phyloP scores from a whole-genome alignment of 2,797 vertebrate genomes.

The Austrolebias charrua region DNA sequence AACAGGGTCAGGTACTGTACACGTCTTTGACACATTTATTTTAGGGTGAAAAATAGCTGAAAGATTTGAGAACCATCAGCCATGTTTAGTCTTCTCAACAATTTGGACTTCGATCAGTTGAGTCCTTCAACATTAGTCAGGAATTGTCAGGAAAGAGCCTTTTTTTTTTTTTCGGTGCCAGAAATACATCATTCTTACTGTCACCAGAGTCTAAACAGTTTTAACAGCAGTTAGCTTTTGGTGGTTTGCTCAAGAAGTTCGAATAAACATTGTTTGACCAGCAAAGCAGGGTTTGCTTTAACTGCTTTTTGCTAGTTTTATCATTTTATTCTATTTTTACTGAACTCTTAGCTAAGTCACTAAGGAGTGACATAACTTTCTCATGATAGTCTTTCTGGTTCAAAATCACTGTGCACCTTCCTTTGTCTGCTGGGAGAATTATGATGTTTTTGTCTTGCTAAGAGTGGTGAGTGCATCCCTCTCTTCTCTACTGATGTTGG shows the following conservation, averaged over 20 bases:
- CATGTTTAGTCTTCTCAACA: no score
- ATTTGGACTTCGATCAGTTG: background rate
- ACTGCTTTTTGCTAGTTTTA: background rate
- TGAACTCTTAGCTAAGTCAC: background rate
- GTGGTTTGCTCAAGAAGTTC: background rate
- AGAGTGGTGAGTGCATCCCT: no score
- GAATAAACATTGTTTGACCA: background rate
- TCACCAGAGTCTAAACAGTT: conserved; percentile 21
- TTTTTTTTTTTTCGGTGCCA: conserved; percentile 81
- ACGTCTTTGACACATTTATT: no score
- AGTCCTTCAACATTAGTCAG: conserved; percentile 73
- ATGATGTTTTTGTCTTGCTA: no score
- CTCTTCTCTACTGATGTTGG: no score
- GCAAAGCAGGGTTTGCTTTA: background rate
- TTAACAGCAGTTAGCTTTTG: background rate
- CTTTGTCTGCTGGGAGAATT: no score
- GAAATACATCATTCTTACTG: conserved; percentile 77
- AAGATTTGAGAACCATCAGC: no score
- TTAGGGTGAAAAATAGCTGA: no score
- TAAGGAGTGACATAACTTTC: no score
- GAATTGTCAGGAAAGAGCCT: conserved; percentile 80
- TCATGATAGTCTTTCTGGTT: no score
- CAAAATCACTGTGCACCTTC: no score
- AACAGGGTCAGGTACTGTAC: no score
- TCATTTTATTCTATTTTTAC: background rate